Evolutionary conservation across 2,888 invertebrate genomes (phyloP), one percentile per base, ranked within the genome.

Genomic region (Embidobia sp.): DNA sequence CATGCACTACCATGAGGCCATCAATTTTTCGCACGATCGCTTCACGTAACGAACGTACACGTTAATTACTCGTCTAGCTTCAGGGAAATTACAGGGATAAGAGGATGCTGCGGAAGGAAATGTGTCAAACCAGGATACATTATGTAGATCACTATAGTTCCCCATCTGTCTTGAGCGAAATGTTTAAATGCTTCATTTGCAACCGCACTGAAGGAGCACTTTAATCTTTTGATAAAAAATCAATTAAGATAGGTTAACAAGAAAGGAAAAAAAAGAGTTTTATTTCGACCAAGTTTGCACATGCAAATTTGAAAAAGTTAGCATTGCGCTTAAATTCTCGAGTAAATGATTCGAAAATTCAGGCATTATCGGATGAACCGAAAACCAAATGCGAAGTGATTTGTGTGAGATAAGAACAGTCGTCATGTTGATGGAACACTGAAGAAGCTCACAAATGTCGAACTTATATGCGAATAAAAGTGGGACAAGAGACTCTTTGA

Each of bases 21-120:
- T 78, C 74, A 78, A 77, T 77, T 77, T 74, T 74, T 75, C 77
- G 77, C 69, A 57, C 80, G 74, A 73, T 67, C 76, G 78, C 67
- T 67, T 72, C 78, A 53, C 70, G 63, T 78, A 78, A 78, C 73
- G 78, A 78, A 74, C 74, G 66, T 75, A 75, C 74, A 75, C 78
- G 78, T 78, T 78, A 78, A 78, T 78, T 74, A 74, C 69, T 74
- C 70, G 64, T 64, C 78, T 74, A 70, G 78, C 78, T 74, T 78
- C 37, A 33, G 70, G 66, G 69, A 70, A 78, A 78, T 78, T 78
- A 70, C 61, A 70, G 48, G 73, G 69, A 63, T 77, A 69, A 67
- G 73, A 63, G 73, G 69, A 51, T 64, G 42, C 27, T 64, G 48
- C 48, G 46, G 66, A 46, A 73, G 40, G 46, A 69, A 55, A 49